phyloP scores from a whole-genome alignment of 2,797 vertebrate genomes.

The Echiichthys vipera region DNA sequence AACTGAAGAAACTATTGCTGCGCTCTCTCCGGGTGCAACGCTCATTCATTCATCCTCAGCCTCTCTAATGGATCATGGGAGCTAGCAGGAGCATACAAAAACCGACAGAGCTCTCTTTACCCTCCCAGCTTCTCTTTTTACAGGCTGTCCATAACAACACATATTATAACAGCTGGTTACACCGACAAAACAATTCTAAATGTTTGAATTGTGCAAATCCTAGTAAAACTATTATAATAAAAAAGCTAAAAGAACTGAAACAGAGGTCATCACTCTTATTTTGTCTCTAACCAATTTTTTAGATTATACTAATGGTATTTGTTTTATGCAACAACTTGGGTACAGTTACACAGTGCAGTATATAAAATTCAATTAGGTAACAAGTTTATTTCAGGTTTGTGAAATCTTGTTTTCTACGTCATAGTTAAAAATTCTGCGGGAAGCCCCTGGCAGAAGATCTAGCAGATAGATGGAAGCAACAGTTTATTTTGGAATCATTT shows the following conservation, averaged over 20 bases:
- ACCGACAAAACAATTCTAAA: not conserved
- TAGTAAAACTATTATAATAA: not conserved
- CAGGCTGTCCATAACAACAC: constrained; percentile 16
- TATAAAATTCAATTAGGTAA: constrained; percentile 36
- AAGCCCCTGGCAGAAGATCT: constrained; percentile 54
- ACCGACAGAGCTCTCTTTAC: constrained; percentile 55
- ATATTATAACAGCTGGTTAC: not conserved
- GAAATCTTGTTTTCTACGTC: constrained; percentile 22
- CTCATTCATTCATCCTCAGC: constrained; percentile 83
- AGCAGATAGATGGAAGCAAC: constrained; percentile 14
- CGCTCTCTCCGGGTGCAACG: constrained; percentile 67
- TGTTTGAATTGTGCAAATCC: not conserved
- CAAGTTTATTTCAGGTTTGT: constrained; percentile 47
- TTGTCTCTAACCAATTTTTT: not conserved
- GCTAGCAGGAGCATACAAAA: constrained; percentile 77
- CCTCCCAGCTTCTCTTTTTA: constrained; percentile 19
- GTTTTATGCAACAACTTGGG: not conserved
- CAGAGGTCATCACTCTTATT: not conserved
- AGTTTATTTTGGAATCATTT: constrained; percentile 29
- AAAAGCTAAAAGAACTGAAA: constrained; percentile 1
- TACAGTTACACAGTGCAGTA: not conserved
- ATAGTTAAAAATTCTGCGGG: constrained; percentile 35
- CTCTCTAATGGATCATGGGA: constrained; percentile 74
- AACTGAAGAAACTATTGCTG: constrained; percentile 84
- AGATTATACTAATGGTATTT: constrained; percentile 24